phyloP scores from a whole-genome alignment of 2,888 invertebrate species.

The Drosophila nr. perissopoda region DNA sequence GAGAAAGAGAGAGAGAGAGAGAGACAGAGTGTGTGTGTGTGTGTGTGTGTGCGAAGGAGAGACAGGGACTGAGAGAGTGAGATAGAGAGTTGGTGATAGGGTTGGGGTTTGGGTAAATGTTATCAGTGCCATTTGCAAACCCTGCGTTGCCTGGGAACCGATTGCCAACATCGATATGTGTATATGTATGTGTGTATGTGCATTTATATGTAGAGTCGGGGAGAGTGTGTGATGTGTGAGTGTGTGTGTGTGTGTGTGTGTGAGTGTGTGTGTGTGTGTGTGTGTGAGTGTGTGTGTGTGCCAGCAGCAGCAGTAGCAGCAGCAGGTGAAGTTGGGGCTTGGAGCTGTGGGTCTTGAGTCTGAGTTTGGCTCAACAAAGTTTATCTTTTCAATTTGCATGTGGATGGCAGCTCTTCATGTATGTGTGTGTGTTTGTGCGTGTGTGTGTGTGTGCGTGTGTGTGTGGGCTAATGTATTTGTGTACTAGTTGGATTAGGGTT shows the following conservation, averaged over 20 bases:
- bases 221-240: not conserved
- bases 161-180: slow-evolving; percentile 71
- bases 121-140: slow-evolving; percentile 72
- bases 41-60: not conserved
- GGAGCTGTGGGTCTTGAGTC: slow-evolving; percentile 24
- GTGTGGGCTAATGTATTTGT: slow-evolving; percentile 66
- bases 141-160: slow-evolving; percentile 63
- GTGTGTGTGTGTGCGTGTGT: slow-evolving; percentile 15
- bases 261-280: not conserved
- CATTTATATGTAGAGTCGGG: not conserved
- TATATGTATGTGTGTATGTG: slow-evolving; percentile 3
- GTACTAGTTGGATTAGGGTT: slow-evolving; percentile 75
- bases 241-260: slow-evolving; percentile 5
- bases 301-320: slow-evolving; percentile 3
- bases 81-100: not conserved
- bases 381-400: slow-evolving; percentile 77
- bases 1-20: not conserved
- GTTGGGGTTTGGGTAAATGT: slow-evolving; percentile 51
- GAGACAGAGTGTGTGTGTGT: not conserved
- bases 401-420: slow-evolving; percentile 51
- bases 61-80: not conserved
- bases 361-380: slow-evolving; percentile 72
- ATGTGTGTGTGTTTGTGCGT: slow-evolving; percentile 23
- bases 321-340: slow-evolving; percentile 52
- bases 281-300: slow-evolving; percentile 6